Base-by-base conservation (phyloP, 2,888 invertebrate species). In the Folsomia manolachei region DNA sequence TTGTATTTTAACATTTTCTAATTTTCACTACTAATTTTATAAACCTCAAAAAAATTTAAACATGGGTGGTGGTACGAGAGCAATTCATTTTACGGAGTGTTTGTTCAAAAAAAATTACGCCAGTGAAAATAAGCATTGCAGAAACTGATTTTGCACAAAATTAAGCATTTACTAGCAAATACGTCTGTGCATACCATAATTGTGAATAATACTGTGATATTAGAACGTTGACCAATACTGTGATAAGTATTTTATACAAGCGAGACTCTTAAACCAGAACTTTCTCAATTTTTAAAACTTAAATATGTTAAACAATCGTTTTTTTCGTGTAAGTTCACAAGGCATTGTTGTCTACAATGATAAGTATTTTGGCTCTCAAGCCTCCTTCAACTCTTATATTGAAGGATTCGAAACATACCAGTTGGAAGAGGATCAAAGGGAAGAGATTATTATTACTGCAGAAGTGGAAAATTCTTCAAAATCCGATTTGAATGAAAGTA, bases 21-120 rank as follows among this genome's bases (percentile, higher is more conserved):
- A n/a, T n/a, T n/a, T n/a, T n/a, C n/a, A n/a, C n/a, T n/a, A n/a
- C n/a, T n/a, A n/a, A n/a, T n/a, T n/a, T n/a, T n/a, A n/a, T n/a
- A n/a, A n/a, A n/a, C n/a, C n/a, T n/a, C n/a, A n/a, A n/a, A n/a
- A n/a, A n/a, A n/a, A n/a, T n/a, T n/a, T n/a, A n/a, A 51, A 51
- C 2, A 64, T 64, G 64, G 64, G 64, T 27, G 64, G 64, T 7
- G 64, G 27, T 4, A 19, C 7, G n/a, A 25, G 64, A 27, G 19
- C 27, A n/a, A 39, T 64, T 1, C 64, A 64, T 27, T 64, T 27
- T 19, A 64, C 64, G 2, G 64, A 64, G 21, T 64, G 64, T 19
- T 26, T 64, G 2, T 64, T 19, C 27, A 64, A 26, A 27, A 64
- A 64, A 64, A 27, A 64, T 64, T 64, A 64, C 21, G 24, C 64